A percentile compares a stretch with the other conserved stretches of the same genome.
These are phyloP conservation scores for Xanthia togata DNA, from an alignment of 2,888 invertebrate species.

Conservation along the genomic window DNA sequence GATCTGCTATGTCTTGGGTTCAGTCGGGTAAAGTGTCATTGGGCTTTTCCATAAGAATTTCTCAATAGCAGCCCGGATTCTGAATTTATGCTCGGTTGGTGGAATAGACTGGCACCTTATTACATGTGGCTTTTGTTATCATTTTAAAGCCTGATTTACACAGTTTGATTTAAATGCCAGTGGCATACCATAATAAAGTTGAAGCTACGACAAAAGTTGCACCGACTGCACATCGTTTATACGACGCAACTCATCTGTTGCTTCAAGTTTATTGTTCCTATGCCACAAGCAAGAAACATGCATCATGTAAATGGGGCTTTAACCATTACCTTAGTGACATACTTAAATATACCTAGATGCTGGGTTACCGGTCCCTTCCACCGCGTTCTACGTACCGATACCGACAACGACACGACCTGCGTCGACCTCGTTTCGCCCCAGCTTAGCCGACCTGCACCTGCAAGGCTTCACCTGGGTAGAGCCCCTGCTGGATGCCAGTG, in stretches of 20 bases:
- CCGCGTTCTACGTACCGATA: fast-evolving
- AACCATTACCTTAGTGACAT: not conserved
- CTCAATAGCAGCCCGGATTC: not conserved
- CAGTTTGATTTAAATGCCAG: not conserved
- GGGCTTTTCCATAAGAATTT: not conserved
- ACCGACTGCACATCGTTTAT: not conserved
- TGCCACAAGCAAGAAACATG: not conserved
- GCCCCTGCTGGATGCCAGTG: constrained; percentile 70
- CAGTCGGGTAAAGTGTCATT: not conserved
- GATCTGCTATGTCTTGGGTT: not conserved
- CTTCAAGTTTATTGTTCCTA: not conserved
- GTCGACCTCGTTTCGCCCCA: constrained; percentile 17
- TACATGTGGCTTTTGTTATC: not conserved
- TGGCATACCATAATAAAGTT: not conserved
- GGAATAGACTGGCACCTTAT: not conserved
- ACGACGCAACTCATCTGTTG: not conserved
- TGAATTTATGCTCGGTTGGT: not conserved
- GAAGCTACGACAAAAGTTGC: not conserved
- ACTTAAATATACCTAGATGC: not conserved
- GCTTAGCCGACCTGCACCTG: constrained; percentile 71
- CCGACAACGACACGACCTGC: fast-evolving
- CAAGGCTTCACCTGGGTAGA: constrained; percentile 76
- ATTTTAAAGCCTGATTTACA: not conserved
- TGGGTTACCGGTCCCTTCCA: not conserved
- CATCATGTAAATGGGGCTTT: not conserved